Percentiles rank a stretch among this genome's conserved stretches.
These are phyloP conservation scores for Romanomermis culicivorax DNA, from an alignment of 2,888 invertebrate species.

Conservation along the genomic window DNA sequence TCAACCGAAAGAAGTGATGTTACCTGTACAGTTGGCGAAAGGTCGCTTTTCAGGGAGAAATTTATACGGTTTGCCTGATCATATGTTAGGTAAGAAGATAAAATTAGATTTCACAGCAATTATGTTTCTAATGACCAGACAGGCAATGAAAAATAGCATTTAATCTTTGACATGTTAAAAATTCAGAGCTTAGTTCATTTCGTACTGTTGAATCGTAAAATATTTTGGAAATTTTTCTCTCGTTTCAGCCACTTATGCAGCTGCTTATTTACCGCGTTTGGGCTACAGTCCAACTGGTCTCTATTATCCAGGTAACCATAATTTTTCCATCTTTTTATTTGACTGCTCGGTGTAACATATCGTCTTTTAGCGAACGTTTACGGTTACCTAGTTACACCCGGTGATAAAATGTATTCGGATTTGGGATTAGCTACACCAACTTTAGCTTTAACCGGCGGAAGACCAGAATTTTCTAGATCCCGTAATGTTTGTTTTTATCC, in stretches of 20 bases:
- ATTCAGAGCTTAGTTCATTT: too few species aligned
- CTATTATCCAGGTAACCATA: background rate
- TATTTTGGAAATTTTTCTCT: background rate
- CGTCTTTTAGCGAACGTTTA: background rate
- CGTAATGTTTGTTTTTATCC: background rate
- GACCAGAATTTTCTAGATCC: conserved; percentile 2
- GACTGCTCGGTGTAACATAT: background rate
- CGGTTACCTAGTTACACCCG: conserved; percentile 1
- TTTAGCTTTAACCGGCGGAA: background rate
- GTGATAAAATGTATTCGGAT: conserved; percentile 2
- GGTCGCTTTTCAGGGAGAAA: conserved; percentile 2
- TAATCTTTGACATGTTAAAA: too few species aligned
- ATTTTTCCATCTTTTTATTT: background rate
- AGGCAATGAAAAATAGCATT: too few species aligned
- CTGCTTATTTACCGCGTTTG: conserved; percentile 1
- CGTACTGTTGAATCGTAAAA: background rate
- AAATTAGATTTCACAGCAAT: background rate
- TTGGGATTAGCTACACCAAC: background rate
- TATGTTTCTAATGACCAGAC: too few species aligned
- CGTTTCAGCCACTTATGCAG: conserved; percentile 1
- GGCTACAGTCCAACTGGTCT: conserved; percentile 2
- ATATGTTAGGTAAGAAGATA: background rate
- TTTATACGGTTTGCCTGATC: conserved; percentile 6
- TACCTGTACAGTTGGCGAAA: conserved; percentile 39
- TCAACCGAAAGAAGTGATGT: conserved; percentile 98